Evolutionary conservation across 2,888 invertebrate species (phyloP), one percentile per base, ranked within the genome.

Genomic region (Eupithecia pulchellata): DNA sequence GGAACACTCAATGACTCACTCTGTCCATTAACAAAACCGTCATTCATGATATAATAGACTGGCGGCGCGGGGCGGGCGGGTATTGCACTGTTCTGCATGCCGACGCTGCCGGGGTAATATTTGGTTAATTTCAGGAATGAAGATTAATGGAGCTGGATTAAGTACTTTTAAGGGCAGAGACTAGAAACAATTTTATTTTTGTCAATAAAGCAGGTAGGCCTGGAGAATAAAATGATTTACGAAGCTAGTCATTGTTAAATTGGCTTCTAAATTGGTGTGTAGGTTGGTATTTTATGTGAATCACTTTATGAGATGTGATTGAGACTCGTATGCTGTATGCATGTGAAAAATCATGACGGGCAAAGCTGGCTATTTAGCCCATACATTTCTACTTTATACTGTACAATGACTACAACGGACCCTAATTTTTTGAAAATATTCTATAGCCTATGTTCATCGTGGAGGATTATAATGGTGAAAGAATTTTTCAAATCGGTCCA

Each of bases 21-120:
- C 34, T 36, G 13, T 20, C 34, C 13, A 72, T 77, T 78, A 76
- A 76, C 76, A 71, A 72, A 75, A 75, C 69, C 73, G 69, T 42
- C 58, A 64, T 75, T 42, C 58, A 64, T 75, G 72, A 75, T 75
- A 77, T 75, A n/a, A n/a, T n/a, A n/a, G n/a, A 76, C 74, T 69
- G 70, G 71, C 65, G n/a, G n/a, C n/a, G n/a, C n/a, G n/a, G n/a
- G n/a, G n/a, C n/a, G n/a, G n/a, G 58, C 42, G 62, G 73, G 72
- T 72, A 76, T 75, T 74, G 74, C 71, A 67, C 69, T 71, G 69
- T 47, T 52, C 39, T 66, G 69, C 60, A 68, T 47, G 47, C 25
- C 68, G 64, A n/a, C n/a, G n/a, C n/a, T n/a, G n/a, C n/a, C n/a
- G 11, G 14, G 25, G 11, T 25, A 29, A 62, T 62, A 42, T 63